Evolutionary conservation across 2,797 vertebrate genomes (phyloP).

Genomic region (Decapterus maruadsi): DNA sequence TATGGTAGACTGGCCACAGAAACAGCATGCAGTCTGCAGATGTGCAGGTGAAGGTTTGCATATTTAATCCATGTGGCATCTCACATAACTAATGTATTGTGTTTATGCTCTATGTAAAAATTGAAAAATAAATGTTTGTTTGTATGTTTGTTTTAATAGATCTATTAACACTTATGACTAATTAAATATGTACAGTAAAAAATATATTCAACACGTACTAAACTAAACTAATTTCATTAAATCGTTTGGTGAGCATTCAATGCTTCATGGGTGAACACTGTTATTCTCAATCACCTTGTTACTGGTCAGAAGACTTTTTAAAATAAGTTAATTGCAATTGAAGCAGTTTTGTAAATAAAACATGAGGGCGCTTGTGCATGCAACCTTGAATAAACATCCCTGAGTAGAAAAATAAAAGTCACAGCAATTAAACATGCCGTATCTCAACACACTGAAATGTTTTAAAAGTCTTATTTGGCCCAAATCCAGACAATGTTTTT

Average conservation of each 20-base stretch:
- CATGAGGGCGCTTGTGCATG: constrained; percentile 52
- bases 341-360: constrained; percentile 62
- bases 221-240: constrained; percentile 27
- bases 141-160: not conserved
- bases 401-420: constrained; percentile 47
- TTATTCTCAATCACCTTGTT: constrained; percentile 56
- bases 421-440: constrained; percentile 50
- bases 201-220: not conserved
- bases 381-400: constrained; percentile 65
- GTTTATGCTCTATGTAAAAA: not conserved
- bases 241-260: constrained; percentile 37
- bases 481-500: constrained; percentile 17
- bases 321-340: constrained; percentile 63
- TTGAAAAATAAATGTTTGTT: not conserved
- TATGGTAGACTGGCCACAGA: constrained; percentile 17
- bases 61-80: constrained; percentile 26
- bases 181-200: constrained; percentile 1
- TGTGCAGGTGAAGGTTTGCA: constrained; percentile 30
- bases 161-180: not conserved
- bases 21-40: constrained; percentile 40
- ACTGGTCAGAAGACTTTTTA: constrained; percentile 42
- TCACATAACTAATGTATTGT: constrained; percentile 6
- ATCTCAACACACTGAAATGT: constrained; percentile 37
- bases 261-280: constrained; percentile 30
- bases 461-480: constrained; percentile 41